These are phyloP conservation scores for Brachionus manjavacas DNA, from an alignment of 1,140 invertebrate species.

Conservation along the genomic window DNA sequence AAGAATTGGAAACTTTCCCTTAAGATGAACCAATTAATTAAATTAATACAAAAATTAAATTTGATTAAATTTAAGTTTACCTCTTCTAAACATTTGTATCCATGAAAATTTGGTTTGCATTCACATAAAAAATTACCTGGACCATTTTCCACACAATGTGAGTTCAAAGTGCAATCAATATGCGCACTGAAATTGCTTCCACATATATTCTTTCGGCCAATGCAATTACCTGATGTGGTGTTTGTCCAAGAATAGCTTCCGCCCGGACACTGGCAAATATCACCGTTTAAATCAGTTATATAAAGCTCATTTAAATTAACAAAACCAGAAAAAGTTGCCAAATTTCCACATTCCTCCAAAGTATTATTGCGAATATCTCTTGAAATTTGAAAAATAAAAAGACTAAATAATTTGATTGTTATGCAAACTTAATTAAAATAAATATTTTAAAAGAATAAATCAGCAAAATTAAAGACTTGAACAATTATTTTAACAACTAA, in stretches of 20 bases:
- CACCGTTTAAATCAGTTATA: not conserved
- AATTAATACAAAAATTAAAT: not conserved
- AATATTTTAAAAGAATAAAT: no score
- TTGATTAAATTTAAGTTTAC: not conserved
- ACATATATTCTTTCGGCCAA: not conserved
- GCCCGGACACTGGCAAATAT: not conserved
- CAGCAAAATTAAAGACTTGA: no score
- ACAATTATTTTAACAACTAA: not conserved
- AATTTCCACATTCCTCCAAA: constrained; percentile 15
- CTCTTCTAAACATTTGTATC: constrained; percentile 27
- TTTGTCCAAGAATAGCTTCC: not conserved
- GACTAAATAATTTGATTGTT: not conserved
- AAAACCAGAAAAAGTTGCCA: not conserved
- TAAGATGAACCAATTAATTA: not conserved
- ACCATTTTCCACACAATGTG: constrained; percentile 21
- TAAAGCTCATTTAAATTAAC: not conserved
- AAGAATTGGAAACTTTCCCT: not conserved
- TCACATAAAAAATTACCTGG: constrained; percentile 19
- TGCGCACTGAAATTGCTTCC: not conserved
- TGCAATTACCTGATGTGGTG: not conserved
- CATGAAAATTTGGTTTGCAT: constrained; percentile 20
- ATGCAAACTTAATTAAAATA: no score
- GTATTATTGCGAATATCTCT: constrained; percentile 11
- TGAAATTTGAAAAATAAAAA: not conserved
- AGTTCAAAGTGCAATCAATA: not conserved